A percentile compares a stretch with the other conserved stretches of the same genome.
Conservation (phyloP, 2,797 vertebrate species). For the Rhinoraja longicauda region DNA sequence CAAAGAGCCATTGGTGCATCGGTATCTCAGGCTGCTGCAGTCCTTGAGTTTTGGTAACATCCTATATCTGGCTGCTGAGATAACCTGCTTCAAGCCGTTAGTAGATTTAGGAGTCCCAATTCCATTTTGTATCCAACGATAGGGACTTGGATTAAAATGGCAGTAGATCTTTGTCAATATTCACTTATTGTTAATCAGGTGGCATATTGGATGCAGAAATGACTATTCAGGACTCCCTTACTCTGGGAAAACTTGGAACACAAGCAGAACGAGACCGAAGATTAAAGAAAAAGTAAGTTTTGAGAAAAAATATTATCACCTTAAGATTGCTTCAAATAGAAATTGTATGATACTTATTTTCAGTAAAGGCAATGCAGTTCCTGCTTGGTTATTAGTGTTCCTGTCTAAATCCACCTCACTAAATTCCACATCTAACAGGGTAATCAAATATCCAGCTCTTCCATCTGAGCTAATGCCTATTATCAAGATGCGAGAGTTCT, state of each 20-base stretch:
- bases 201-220: slow-evolving; percentile 72
- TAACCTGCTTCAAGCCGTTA: not conserved
- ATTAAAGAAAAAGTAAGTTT: slow-evolving; percentile 85
- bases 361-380: not conserved
- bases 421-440: not conserved
- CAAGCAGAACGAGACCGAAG: slow-evolving; percentile 89
- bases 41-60: too few species aligned
- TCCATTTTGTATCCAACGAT: not conserved
- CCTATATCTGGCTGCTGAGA: not conserved
- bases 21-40: not conserved
- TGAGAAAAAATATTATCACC: not conserved
- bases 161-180: not conserved
- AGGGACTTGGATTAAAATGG: not conserved
- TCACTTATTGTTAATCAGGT: slow-evolving; percentile 16
- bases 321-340: not conserved
- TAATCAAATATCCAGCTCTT: not conserved
- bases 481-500: not conserved
- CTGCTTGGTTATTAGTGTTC: not conserved
- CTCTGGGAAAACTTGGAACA: slow-evolving; percentile 83
- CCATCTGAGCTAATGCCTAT: not conserved
- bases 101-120: not conserved
- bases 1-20: not conserved
- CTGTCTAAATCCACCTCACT: not conserved
- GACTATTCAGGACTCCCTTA: slow-evolving; percentile 79
- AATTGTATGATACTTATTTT: not conserved